Base-by-base conservation (phyloP, 2,888 invertebrate genomes). In the Hirtodrosophila cameraria region DNA sequence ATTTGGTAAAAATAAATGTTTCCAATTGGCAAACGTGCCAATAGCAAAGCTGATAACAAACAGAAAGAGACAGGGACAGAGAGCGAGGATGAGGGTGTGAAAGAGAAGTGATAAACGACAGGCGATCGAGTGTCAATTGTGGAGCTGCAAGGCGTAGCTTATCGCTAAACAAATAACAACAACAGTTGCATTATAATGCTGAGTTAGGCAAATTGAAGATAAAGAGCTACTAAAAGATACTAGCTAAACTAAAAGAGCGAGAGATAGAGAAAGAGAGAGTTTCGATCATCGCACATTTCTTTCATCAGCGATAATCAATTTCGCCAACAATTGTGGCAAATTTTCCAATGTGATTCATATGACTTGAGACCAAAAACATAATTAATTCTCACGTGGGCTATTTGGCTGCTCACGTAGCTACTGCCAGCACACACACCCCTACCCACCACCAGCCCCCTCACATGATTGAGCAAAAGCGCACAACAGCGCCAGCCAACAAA, bases 381-480 rank as follows among this genome's bases (percentile, higher is more conserved):
- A 11, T 16, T 38, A 7, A 20, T 23, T 11, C 43, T 68, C 66
- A 68, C 59, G 67, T 69, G 68, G 49, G 1, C 12, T 11, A 31
- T 33, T 8, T 8, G 18, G 18, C 18, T 7, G 23, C 23, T 23
- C 23, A 23, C 23, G 23, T 48, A n/a, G 12, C 12, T 8, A 7
- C n/a, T 2, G 0, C 1, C 36, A 2, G 2, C 28, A 12, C 12
- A 27, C 7, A 18, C 27, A 39, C 7, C 7, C 8, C 11, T 6
- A n/a, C 4, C 7, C 0, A 0, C 15, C 30, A 2, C 13, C 9
- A 1, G 2, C 31, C 11, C 2, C n/a, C 9, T 11, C 13, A 4
- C 13, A 43, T 81, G 79, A 75, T 69, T 64, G 53, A 74, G 50
- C 41, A 75, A 57, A 61, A 70, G 53, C 78, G 54, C 60, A 59